Percentiles rank a stretch among this genome's conserved stretches.
phyloP scores from a whole-genome alignment of 2,797 vertebrate species.

The Acridotheres tristis region DNA sequence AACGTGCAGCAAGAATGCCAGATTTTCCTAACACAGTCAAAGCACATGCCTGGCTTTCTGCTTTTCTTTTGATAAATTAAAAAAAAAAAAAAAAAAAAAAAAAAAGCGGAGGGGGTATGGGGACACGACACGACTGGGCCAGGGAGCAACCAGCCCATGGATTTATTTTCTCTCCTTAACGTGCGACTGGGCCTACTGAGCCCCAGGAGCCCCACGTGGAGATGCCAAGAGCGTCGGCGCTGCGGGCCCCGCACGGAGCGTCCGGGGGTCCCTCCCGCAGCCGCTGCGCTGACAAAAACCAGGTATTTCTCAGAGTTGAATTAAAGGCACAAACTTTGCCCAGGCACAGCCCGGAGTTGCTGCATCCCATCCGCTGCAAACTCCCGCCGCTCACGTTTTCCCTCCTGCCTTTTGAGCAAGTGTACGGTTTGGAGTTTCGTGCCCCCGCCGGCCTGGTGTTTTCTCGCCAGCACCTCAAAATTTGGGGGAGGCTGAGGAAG shows the following conservation, averaged over 20 bases:
- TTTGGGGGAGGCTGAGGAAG: not conserved
- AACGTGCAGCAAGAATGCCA: constrained; percentile 34
- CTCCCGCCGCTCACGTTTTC: not conserved
- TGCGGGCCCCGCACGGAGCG: not conserved
- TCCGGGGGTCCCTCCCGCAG: not conserved
- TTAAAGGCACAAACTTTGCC: constrained; percentile 25
- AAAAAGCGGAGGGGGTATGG: rapidly evolving
- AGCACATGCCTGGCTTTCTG: not conserved
- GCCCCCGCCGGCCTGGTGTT: not conserved
- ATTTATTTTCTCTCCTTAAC: constrained; percentile 23
- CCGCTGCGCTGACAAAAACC: not conserved
- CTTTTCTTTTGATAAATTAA: not conserved
- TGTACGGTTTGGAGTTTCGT: not conserved
- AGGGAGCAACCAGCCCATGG: not conserved
- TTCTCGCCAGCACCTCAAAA: not conserved
- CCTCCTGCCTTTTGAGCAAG: constrained; percentile 4
- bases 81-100: not conserved
- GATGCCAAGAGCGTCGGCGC: not conserved
- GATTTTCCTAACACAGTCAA: constrained; percentile 28
- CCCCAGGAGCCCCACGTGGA: not conserved
- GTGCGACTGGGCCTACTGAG: constrained; percentile 37
- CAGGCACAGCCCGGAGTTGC: not conserved
- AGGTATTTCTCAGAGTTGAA: not conserved
- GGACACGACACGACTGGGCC: not conserved
- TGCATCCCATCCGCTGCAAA: not conserved